phyloP scores from a whole-genome alignment of 2,113 vertebrate genomes.

The Dromas ardeola region DNA sequence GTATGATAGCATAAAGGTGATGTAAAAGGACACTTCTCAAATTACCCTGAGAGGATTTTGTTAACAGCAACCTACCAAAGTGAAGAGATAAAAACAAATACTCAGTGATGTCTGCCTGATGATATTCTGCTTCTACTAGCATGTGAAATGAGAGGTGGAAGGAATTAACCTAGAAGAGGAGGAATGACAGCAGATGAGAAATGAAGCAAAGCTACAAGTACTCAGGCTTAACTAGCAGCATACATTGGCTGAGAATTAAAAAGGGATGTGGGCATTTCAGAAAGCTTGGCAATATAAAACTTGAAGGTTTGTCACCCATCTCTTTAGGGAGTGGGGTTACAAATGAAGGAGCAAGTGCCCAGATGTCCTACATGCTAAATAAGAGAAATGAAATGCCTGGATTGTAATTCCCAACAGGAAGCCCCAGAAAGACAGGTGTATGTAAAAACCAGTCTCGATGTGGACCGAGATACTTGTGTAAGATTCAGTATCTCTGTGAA shows the following conservation, averaged over 20 bases:
- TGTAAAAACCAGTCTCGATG: background rate
- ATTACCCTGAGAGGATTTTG: constrained; percentile 36
- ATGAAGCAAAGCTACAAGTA: constrained; percentile 26
- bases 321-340: background rate
- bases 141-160: constrained; percentile 47
- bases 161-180: constrained; percentile 48
- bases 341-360: background rate
- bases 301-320: background rate
- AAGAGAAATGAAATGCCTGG: background rate
- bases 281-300: background rate
- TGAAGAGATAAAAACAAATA: constrained; percentile 51
- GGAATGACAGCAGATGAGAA: constrained; percentile 48
- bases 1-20: constrained; percentile 18
- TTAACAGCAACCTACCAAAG: constrained; percentile 10
- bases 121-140: constrained; percentile 22
- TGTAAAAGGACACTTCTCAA: constrained; percentile 36
- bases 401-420: background rate
- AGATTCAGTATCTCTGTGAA: background rate
- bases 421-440: background rate
- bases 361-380: background rate
- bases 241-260: background rate
- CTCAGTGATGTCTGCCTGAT: constrained; percentile 19
- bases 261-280: background rate
- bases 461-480: background rate
- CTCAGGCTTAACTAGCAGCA: background rate